Evolutionary conservation across 2,113 vertebrate species (phyloP), one percentile per base, ranked within the genome.

Genomic region (Bubo bubo): DNA sequence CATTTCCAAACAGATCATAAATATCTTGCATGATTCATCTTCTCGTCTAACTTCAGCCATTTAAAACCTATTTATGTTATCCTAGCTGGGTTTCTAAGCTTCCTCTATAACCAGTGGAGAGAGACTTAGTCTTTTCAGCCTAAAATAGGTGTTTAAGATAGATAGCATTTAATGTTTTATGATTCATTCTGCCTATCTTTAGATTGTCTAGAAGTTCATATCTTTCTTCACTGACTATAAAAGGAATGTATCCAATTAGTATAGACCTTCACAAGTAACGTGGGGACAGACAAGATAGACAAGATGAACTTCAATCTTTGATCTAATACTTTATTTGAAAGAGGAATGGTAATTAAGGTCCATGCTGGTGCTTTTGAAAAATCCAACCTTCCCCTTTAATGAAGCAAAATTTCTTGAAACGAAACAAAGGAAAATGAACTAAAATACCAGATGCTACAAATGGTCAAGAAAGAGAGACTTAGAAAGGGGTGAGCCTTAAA

Each of bases 161-260:
- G 93, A 93, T 43, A 45, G 35, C 20, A 88, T 58, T 96, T 93
- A 96, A 96, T 95, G 96, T 91, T 94, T 94, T 76, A 97, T 96
- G 74, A 82, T 90, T 95, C 66, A 43, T 95, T 96, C 91, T 12
- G 4, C 45, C 81, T 95, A 90, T 97, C 90, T 95, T 96, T 94
- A 91, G 84, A 60, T 79, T 91, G 66, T 87, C 87, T 91, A 82
- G 81, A 93, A 93, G 70, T 55, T 90, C 43, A 72, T 60, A 22
- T 82, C 58, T 96, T 75, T 87, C 80, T 93, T 90, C 81, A 60
- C 15, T 58, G 49, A 55, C 90, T 94, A 45, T 82, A 87, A 96
- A 92, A 87, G 34, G 81, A 95, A 35, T 13, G 5, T 91, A 49
- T 53, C 75, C 72, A 95, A 83, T 96, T 95, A 96, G 62, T 66